These are phyloP conservation scores for Drosophila austrosaltans DNA, from an alignment of 2,888 invertebrate genomes.

Conservation along the genomic window DNA sequence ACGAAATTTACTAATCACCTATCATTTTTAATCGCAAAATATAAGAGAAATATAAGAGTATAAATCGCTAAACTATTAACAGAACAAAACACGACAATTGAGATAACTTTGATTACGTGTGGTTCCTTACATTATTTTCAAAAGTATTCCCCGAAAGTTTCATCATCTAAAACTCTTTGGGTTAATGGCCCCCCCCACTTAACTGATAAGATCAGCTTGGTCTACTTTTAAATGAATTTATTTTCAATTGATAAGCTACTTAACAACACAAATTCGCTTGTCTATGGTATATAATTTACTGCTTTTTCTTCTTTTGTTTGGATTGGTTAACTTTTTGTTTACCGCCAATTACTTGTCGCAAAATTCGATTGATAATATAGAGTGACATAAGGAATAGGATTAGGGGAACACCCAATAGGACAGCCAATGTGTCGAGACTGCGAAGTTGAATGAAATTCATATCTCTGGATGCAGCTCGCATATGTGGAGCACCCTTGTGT, in stretches of 20 bases:
- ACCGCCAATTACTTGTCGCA: neutral
- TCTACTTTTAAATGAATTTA: neutral
- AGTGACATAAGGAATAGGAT: conserved; percentile 2
- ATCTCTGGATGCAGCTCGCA: conserved; percentile 57
- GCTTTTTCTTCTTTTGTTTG: conserved; percentile 42
- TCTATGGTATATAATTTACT: conserved; percentile 13
- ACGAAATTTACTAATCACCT: too few relatives aligned
- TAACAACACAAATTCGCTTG: neutral
- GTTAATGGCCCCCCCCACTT: neutral
- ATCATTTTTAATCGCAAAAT: too few relatives aligned
- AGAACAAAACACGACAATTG: too few relatives aligned
- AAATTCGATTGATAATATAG: conserved; percentile 15
- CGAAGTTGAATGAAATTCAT: conserved; percentile 65
- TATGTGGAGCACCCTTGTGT: conserved; percentile 79
- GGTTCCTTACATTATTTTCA: neutral
- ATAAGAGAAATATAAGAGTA: too few relatives aligned
- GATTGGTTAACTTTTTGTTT: neutral
- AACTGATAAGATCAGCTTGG: neutral
- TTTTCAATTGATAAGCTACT: neutral
- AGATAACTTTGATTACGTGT: neutral
- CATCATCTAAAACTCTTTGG: neutral
- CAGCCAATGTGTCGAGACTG: conserved; percentile 69
- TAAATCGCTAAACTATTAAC: too few relatives aligned
- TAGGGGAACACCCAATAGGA: conserved; percentile 55
- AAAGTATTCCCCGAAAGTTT: conserved; percentile 1